Conservation (phyloP, 1,140 invertebrate genomes). For the Zaprionus capensis region DNA sequence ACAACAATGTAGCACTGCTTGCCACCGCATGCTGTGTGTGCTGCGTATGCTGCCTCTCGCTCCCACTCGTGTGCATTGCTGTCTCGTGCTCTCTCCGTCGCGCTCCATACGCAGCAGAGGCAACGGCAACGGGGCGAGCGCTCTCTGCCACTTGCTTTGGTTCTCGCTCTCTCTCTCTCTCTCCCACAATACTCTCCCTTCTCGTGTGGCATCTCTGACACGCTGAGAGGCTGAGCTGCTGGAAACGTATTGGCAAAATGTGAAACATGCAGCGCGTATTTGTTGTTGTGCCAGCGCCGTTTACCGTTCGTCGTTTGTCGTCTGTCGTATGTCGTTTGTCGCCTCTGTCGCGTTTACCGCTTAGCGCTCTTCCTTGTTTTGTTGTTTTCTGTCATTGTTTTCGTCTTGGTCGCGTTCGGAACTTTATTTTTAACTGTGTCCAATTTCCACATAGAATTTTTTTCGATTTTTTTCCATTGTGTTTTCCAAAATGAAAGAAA, state of each 20-base stretch:
- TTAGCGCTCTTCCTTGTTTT: constrained; percentile 2
- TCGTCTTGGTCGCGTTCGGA: not conserved
- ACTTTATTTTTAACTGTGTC: constrained; percentile 8
- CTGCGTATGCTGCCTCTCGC: not conserved
- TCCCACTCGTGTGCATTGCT: not conserved
- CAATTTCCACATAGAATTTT: not conserved
- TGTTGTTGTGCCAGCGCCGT: constrained; percentile 39
- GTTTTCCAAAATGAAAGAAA: not conserved
- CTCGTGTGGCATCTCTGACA: constrained; percentile 15
- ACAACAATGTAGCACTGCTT: constrained; percentile 1
- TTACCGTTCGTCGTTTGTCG: constrained; percentile 27
- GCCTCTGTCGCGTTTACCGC: not conserved
- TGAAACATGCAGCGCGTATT: constrained; percentile 45
- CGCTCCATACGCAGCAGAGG: not conserved
- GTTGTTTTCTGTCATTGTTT: constrained; percentile 4
- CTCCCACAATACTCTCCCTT: constrained; percentile 26
- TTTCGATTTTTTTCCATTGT: not conserved
- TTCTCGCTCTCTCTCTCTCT: constrained; percentile 2
- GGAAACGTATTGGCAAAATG: constrained; percentile 52
- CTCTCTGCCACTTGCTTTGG: not conserved
- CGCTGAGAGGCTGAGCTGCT: constrained; percentile 15
- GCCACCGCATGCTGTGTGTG: not conserved
- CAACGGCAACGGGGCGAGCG: not conserved
- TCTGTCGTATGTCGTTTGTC: not conserved
- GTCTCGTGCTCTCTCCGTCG: not conserved